Evolutionary conservation across 1,140 invertebrate species (phyloP), one percentile per base, ranked within the genome.

Genomic region (Andrena cerasifolii): DNA sequence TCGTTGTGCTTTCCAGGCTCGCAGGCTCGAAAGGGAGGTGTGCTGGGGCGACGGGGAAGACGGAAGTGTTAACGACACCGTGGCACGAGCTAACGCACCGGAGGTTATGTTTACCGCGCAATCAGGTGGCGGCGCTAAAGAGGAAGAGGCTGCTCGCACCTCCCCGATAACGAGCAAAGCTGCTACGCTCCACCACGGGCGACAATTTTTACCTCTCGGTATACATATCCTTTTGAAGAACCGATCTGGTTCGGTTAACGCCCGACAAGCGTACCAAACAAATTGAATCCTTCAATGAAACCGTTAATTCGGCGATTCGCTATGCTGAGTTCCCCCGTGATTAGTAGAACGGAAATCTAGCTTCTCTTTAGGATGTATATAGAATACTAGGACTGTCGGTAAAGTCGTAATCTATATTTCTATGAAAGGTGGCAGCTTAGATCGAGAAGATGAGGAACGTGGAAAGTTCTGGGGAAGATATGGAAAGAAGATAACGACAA

Each of bases 91-190:
- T 83, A 81, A 82, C 75, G 71, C 70, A 56, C 79, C 61, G 78
- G 74, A n/a, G 70, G 79, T 89, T 83, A 82, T 91, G 82, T 91
- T 91, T 90, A 84, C 86, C 75, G 65, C 86, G 87, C 86, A 90
- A 91, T 92, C 89, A 91, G 78, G 58, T 87, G 85, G 78, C 54
- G 56, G 79, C 88, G 91, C 90, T 92, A 92, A 92, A 90, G 78
- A 84, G 83, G 73, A 85, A 80, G 77, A 86, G 85, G 76, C 76
- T 84, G 80, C 87, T 93, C 90, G 79, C 91, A 93, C 91, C 86
- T 90, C 58, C 85, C 79, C 80, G 89, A 91, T 92, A 92, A 92
- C 89, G 61, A 91, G 88, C 66, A 65, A 67, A 83, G 78, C 61
- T 79, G 68, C 80, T 79, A 72, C 53, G 24, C 31, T 59, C 31